Evolutionary conservation across 1,140 invertebrate genomes (phyloP).

Genomic region (Drosophila sucinea): DNA sequence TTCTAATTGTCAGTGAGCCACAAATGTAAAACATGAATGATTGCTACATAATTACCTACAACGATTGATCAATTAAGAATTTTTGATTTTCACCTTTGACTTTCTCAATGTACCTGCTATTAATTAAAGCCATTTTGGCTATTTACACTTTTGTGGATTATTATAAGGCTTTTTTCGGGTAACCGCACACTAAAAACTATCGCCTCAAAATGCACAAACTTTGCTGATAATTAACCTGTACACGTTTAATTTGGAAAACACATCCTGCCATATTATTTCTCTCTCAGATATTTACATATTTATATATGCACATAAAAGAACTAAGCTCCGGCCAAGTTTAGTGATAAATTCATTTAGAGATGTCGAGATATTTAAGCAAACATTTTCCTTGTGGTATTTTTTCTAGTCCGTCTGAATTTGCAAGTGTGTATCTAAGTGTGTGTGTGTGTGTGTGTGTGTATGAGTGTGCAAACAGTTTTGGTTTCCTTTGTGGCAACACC

Average conservation of each 20-base stretch:
- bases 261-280: slow-evolving; percentile 26
- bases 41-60: too few species aligned
- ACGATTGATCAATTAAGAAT: too few species aligned
- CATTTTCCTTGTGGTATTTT: slow-evolving; percentile 41
- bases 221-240: slow-evolving; percentile 65
- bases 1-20: too few species aligned
- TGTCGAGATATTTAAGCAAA: slow-evolving; percentile 67
- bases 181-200: slow-evolving; percentile 19
- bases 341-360: slow-evolving; percentile 74
- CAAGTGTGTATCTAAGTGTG: background rate
- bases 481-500: slow-evolving; percentile 26
- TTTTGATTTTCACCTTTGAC: too few species aligned
- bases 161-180: background rate
- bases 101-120: too few species aligned
- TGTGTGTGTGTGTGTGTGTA: background rate
- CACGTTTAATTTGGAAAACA: slow-evolving; percentile 56
- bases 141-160: slow-evolving; percentile 18
- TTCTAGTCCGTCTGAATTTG: slow-evolving; percentile 14
- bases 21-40: too few species aligned
- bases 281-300: slow-evolving; percentile 44
- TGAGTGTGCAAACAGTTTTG: slow-evolving; percentile 7
- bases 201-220: slow-evolving; percentile 59
- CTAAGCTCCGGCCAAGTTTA: slow-evolving; percentile 41
- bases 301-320: slow-evolving; percentile 39
- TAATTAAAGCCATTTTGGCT: too few species aligned